Evolutionary conservation across 2,113 vertebrate species (phyloP), one percentile per base, ranked within the genome.

Genomic region (Lampris megalopsis): DNA sequence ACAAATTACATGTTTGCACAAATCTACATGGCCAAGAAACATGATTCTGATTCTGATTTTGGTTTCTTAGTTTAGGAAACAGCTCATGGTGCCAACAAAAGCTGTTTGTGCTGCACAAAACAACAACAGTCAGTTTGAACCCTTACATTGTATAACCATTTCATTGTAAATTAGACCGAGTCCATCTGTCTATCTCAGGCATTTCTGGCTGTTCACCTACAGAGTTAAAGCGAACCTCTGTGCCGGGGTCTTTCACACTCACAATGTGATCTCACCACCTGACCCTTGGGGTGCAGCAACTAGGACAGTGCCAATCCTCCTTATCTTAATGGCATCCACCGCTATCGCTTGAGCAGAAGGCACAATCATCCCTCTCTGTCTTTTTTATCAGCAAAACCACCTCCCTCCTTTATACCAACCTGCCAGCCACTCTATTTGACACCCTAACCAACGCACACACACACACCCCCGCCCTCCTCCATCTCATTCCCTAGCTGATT

Each of bases 241-340:
- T 9, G 54, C 47, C 56, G 37, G 5, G 50, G 66, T 74, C 59
- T 72, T 54, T 78, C 11, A 64, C 68, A 67, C 70, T 38, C 63
- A 58, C 37, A 13, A 6, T 48, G 9, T 35, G 61, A 53, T 64
- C 57, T 54, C 48, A 67, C 77, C 71, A 63, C 65, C 79, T 73
- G 77, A 83, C 88, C 69, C 54, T 76, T 50, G 56, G 67, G 69
- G 77, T 59, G 75, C 43, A 72, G 59, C 78, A 77, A 57, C 68
- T 4, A 9, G 75, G 81, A 83, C 70, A 9, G 40, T 41, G 54
- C n/a, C 91, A 90, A 94, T 92, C 91, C 89, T 75, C 77, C 86
- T 93, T 92, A 94, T 95, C 93, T 93, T 94, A 95, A 94, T 93
- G 86, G 89, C 91, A 91, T 93, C 92, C 81, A 73, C 45, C 54